Evolutionary conservation across 2,888 invertebrate species (phyloP), one percentile per base, ranked within the genome.

Genomic region (Eupithecia subumbrata): DNA sequence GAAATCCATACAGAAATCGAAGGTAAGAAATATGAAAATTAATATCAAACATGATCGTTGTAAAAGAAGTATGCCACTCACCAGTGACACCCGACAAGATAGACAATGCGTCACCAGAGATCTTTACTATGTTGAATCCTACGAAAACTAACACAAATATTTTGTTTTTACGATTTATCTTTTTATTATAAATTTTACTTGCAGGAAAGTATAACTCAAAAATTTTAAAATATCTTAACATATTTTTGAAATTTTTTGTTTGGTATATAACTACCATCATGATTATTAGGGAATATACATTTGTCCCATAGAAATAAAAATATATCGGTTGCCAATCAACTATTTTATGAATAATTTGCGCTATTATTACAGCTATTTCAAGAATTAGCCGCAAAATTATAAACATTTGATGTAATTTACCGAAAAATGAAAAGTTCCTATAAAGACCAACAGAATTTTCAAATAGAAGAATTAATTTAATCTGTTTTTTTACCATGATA

Each of bases 401-500:
- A 66, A 18, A 34, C 9, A n/a, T 34, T n/a, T 66, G 16, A 37
- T 66, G 66, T n/a, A 66, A 8, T 34, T 66, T 66, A 66, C 66
- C 37, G 66, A 66, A 66, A 3, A 37, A 37, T 37, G 34, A 8
- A 37, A 66, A n/a, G n/a, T 66, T 66, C n/a, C 34, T 34, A 37
- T 66, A 66, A 11, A 66, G 18, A 37, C 66, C 66, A 11, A 66
- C n/a, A 8, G n/a, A 18, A 37, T 66, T 66, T 37, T 66, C 66
- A n/a, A 66, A 37, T 9, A 66, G 16, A 37, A 66, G 34, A 7
- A 66, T 66, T 18, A 64, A 30, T 7, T 30, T 72, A 34, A 72
- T 66, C 16, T 45, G 64, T 48, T 72, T 66, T 45, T 34, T 64
- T 18, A 66, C n/a, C 66, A 71, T 72, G 66, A 48, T 66, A 22